phyloP scores from a whole-genome alignment of 2,888 invertebrate species.

The Platycheirus albimanus region DNA sequence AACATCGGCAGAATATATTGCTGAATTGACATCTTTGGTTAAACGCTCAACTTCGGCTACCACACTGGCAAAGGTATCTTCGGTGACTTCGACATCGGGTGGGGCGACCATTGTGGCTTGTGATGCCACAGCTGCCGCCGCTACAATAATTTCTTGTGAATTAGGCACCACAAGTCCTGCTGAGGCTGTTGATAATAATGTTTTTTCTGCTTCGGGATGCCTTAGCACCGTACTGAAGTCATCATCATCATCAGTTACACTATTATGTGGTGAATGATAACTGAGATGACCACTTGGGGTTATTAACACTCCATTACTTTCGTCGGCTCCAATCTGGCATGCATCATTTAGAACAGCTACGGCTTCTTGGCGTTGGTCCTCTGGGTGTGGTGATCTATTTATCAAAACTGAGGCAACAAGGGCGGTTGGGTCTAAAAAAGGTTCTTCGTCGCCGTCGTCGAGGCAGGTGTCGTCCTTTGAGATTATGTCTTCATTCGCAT shows the following conservation, averaged over 20 bases:
- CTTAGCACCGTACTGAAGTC: slow-evolving; percentile 54
- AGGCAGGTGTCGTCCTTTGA: not conserved
- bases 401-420: slow-evolving; percentile 44
- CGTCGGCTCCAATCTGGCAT: slow-evolving; percentile 56
- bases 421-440: slow-evolving; percentile 46
- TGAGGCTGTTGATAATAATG: slow-evolving; percentile 49
- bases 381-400: not conserved
- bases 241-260: slow-evolving; percentile 29
- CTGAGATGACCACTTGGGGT: not conserved
- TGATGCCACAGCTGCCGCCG: slow-evolving; percentile 41
- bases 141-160: slow-evolving; percentile 63
- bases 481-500: not conserved
- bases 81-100: slow-evolving; percentile 43
- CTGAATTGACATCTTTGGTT: slow-evolving; percentile 59
- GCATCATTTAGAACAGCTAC: slow-evolving; percentile 56
- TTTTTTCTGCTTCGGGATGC: slow-evolving; percentile 63
- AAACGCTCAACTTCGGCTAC: slow-evolving; percentile 67
- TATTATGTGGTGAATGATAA: slow-evolving; percentile 26
- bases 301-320: slow-evolving; percentile 19
- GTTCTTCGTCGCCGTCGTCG: slow-evolving; percentile 3
- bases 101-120: slow-evolving; percentile 21
- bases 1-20: slow-evolving; percentile 52
- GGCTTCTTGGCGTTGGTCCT: slow-evolving; percentile 41
- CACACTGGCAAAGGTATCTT: slow-evolving; percentile 65
- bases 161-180: slow-evolving; percentile 53